Percentiles rank a stretch among this genome's conserved stretches.
phyloP scores from a whole-genome alignment of 2,797 vertebrate species.

The Mormyrus hasselquistii region DNA sequence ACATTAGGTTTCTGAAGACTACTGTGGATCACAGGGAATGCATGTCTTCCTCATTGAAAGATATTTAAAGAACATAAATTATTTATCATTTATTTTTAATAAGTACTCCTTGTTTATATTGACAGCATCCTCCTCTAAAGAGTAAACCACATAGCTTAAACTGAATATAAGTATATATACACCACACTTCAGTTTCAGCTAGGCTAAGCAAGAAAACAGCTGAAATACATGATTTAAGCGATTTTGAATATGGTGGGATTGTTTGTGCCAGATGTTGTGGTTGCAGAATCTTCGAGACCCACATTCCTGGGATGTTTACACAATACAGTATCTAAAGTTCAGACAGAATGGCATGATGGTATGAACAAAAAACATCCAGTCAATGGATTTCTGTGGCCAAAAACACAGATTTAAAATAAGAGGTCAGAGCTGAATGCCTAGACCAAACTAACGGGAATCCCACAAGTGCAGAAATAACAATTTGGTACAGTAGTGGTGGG shows the following conservation, averaged over 20 bases:
- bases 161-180: background rate
- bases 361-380: background rate
- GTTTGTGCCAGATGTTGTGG: background rate
- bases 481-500: background rate
- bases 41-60: background rate
- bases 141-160: background rate
- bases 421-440: background rate
- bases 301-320: background rate
- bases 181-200: background rate
- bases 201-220: background rate
- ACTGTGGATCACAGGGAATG: background rate
- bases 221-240: background rate
- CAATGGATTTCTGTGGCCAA: background rate
- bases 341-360: background rate
- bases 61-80: background rate
- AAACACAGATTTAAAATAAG: background rate
- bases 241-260: background rate
- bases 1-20: background rate
- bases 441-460: background rate
- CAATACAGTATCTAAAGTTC: background rate
- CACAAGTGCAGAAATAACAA: background rate
- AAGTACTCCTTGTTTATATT: background rate
- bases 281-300: background rate
- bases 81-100: background rate
- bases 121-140: background rate